phyloP scores from a whole-genome alignment of 2,888 invertebrate species.

The Cheilosia vulpina region DNA sequence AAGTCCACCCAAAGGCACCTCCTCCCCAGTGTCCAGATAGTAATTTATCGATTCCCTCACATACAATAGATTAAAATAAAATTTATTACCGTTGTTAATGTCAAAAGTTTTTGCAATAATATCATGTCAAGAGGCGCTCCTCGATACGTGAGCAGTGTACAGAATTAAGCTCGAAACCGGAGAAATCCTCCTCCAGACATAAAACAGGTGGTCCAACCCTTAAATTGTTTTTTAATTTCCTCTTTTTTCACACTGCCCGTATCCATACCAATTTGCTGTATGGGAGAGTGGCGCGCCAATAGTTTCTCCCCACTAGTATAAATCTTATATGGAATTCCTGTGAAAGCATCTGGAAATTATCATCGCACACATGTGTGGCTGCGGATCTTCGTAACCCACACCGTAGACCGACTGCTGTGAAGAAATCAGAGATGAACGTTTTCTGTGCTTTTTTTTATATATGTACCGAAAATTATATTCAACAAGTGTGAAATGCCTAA shows the following conservation, averaged over 20 bases:
- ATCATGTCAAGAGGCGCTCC: slow-evolving; percentile 69
- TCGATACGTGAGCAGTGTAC: slow-evolving; percentile 52
- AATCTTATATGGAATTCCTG: background rate
- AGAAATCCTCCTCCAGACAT: slow-evolving; percentile 32
- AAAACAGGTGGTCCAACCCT: slow-evolving; percentile 70
- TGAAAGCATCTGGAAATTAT: slow-evolving; percentile 37
- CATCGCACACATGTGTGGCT: slow-evolving; percentile 15
- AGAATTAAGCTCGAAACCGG: slow-evolving; percentile 5
- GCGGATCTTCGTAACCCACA: slow-evolving; percentile 16
- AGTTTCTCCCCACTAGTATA: background rate
- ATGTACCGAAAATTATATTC: slow-evolving; percentile 10
- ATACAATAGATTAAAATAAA: slow-evolving; percentile 62
- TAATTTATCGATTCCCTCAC: slow-evolving; percentile 48
- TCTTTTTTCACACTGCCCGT: slow-evolving; percentile 26
- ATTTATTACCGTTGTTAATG: slow-evolving; percentile 71
- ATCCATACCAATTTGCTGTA: slow-evolving; percentile 4
- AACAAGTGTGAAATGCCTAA: slow-evolving; percentile 68
- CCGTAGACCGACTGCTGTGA: slow-evolving; percentile 28
- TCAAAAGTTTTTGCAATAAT: slow-evolving; percentile 66
- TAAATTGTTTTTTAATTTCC: slow-evolving; percentile 61
- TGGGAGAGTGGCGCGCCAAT: background rate
- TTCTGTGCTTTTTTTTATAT: background rate
- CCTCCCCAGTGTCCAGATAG: slow-evolving; percentile 31
- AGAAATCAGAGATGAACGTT: slow-evolving; percentile 36
- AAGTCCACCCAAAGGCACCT: slow-evolving; percentile 21